Conservation (phyloP, 2,888 invertebrate species). For the Drosophila borealis region DNA sequence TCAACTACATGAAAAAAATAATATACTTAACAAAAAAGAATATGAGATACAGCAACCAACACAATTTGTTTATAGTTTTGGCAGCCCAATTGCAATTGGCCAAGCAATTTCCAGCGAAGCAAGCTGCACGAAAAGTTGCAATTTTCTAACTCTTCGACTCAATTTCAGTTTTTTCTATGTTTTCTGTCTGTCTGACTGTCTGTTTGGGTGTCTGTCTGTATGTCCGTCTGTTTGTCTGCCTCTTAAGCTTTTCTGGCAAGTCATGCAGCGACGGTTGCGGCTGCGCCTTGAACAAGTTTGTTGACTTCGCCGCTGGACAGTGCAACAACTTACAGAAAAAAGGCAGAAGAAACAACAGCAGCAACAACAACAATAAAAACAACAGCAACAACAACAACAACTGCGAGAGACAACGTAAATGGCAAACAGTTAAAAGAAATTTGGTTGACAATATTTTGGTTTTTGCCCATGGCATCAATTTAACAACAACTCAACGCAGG, state of each 20-base stretch:
- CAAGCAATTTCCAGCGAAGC: constrained; percentile 34
- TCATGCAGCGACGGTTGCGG: constrained; percentile 46
- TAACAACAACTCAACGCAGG: constrained; percentile 32
- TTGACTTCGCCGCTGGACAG: constrained; percentile 63
- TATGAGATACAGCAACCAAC: constrained; percentile 1
- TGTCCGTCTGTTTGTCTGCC: constrained; percentile 15
- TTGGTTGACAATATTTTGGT: constrained; percentile 66
- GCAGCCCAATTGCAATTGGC: constrained; percentile 15
- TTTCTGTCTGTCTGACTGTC: constrained; percentile 6
- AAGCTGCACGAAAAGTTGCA: constrained; percentile 29
- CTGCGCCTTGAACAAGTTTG: constrained; percentile 71
- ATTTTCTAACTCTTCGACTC: constrained; percentile 38
- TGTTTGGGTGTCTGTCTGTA: constrained; percentile 2
- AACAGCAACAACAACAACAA: constrained; percentile 4
- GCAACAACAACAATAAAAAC: constrained; percentile 12
- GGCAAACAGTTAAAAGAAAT: constrained; percentile 55
- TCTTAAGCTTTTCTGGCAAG: constrained; percentile 56
- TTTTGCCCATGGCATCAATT: constrained; percentile 69
- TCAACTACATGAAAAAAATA: neutral
- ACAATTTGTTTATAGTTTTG: constrained; percentile 24
- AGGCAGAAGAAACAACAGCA: neutral
- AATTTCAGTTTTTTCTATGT: constrained; percentile 27
- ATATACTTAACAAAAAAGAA: constrained; percentile 1
- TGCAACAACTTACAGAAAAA: constrained; percentile 46
- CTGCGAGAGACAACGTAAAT: constrained; percentile 22